Conservation (phyloP, 1,140 invertebrate species). For the Lasaia peninsularis region DNA sequence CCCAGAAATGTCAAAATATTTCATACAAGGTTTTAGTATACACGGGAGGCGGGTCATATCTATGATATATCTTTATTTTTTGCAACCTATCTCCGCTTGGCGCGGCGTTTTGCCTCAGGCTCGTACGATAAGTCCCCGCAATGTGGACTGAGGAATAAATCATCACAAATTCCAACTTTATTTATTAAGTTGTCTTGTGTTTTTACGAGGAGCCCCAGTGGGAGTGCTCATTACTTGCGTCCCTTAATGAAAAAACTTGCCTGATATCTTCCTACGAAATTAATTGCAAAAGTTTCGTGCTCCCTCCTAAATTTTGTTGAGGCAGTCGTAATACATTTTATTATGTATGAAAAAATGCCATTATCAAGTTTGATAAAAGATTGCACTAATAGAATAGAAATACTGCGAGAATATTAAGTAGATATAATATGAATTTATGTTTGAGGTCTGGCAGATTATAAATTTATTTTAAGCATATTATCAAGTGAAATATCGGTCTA, state of each 20-base stretch:
- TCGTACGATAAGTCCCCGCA: conserved; percentile 35
- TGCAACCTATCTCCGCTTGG: conserved; percentile 37
- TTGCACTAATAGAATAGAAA: neutral
- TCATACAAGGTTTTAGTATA: conserved; percentile 49
- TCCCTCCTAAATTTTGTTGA: conserved; percentile 50
- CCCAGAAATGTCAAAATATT: conserved; percentile 73
- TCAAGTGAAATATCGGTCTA: no score
- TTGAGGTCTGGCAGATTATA: no score
- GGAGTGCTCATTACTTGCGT: conserved; percentile 57
- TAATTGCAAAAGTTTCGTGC: conserved; percentile 64
- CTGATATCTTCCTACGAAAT: conserved; percentile 65
- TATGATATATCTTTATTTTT: conserved; percentile 66
- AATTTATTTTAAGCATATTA: no score
- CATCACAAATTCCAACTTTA: conserved; percentile 68
- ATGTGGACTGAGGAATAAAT: conserved; percentile 66
- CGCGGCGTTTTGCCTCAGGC: conserved; percentile 39
- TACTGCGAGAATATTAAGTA: neutral
- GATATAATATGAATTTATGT: no score
- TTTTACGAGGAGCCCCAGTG: conserved; percentile 64
- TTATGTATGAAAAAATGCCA: conserved; percentile 47
- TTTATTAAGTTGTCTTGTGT: conserved; percentile 74
- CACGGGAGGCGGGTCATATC: conserved; percentile 43
- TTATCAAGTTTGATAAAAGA: conserved; percentile 31
- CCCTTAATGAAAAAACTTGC: conserved; percentile 70
- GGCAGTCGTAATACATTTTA: conserved; percentile 49